Percentiles rank a stretch among this genome's conserved stretches.
These are phyloP conservation scores for Argyrosomus japonicus DNA, from an alignment of 2,113 vertebrate species.

Conservation along the genomic window DNA sequence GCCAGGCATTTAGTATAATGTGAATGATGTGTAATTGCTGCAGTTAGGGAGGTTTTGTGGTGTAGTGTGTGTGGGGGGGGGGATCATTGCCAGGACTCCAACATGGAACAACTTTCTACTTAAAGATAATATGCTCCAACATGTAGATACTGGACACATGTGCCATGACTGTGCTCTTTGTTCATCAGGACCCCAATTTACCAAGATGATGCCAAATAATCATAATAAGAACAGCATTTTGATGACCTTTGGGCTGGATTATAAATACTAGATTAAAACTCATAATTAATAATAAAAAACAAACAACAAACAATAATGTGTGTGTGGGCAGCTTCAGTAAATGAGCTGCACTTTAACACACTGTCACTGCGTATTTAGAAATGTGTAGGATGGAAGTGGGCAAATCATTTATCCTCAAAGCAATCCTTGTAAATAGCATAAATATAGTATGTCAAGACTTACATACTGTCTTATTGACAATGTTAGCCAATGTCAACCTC, in stretches of 20 bases:
- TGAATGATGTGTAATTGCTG: neutral
- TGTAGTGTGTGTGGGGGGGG: neutral
- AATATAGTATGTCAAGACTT: slow-evolving; percentile 13
- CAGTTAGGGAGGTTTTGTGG: neutral
- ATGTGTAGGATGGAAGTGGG: slow-evolving; percentile 14
- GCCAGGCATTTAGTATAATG: neutral
- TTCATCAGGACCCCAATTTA: neutral
- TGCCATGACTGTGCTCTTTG: neutral
- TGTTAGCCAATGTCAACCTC: neutral
- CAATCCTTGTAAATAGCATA: neutral
- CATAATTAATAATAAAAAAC: neutral
- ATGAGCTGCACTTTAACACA: slow-evolving; percentile 7
- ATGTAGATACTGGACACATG: too few species aligned
- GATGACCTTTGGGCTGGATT: neutral
- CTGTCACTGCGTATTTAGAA: neutral
- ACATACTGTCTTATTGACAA: neutral
- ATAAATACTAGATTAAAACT: neutral
- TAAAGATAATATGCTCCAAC: neutral
- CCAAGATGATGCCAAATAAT: neutral
- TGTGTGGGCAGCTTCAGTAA: slow-evolving; percentile 18
- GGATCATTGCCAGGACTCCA: neutral
- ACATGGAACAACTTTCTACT: neutral
- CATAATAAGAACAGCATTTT: neutral
- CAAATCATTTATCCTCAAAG: slow-evolving; percentile 10
- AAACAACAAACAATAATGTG: neutral